Percentiles rank a stretch among this genome's conserved stretches.
Conservation (phyloP, 2,113 vertebrate genomes). For the Spilogale gracilis region DNA sequence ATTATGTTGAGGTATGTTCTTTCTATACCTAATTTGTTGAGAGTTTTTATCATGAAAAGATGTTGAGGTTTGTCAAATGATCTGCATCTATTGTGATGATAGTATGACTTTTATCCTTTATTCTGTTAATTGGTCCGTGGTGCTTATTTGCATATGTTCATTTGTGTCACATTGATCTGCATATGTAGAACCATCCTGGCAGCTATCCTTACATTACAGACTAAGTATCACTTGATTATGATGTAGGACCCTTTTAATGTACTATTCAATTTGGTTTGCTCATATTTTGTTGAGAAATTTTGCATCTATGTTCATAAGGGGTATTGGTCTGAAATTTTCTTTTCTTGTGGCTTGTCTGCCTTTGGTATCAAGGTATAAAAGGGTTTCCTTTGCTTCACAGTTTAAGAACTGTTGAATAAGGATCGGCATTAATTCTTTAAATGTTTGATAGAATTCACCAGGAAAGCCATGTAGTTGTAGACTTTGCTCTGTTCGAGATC, state of each 20-base stretch:
- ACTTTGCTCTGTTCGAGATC: no score
- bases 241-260: no score
- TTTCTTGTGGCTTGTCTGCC: background rate
- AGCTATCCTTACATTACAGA: background rate
- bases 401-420: background rate
- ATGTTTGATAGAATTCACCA: background rate
- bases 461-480: background rate
- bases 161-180: background rate
- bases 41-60: background rate
- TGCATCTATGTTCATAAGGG: background rate
- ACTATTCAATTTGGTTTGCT: background rate
- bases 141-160: background rate
- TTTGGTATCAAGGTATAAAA: background rate
- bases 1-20: background rate
- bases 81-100: background rate
- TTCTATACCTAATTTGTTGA: background rate
- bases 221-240: background rate
- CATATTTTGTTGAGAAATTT: background rate
- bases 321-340: background rate
- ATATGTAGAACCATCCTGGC: background rate
- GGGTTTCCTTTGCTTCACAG: background rate
- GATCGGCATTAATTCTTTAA: no score
- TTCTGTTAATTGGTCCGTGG: fast-evolving
- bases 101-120: background rate
- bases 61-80: background rate